A percentile compares a stretch with the other conserved stretches of the same genome.
These are phyloP conservation scores for Iphiclides podalirius DNA, from an alignment of 2,888 invertebrate genomes.

Conservation along the genomic window DNA sequence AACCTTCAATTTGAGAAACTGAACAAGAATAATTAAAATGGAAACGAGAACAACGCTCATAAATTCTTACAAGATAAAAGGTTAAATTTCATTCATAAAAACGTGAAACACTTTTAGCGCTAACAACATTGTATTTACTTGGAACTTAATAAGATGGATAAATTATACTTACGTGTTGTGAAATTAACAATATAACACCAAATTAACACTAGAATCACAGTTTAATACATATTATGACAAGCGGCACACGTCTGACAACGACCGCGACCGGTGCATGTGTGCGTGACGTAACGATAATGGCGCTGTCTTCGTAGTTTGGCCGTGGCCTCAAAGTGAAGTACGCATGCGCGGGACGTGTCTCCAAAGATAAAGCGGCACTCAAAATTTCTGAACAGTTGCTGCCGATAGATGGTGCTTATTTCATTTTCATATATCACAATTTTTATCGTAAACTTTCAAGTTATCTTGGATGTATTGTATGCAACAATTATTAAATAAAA, in stretches of 20 bases:
- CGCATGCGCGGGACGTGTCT: conserved; percentile 56
- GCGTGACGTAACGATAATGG: conserved; percentile 32
- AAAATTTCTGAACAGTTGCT: conserved; percentile 15
- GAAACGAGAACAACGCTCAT: too few species aligned
- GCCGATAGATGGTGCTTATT: conserved; percentile 50
- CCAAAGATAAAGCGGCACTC: conserved; percentile 51
- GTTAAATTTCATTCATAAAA: conserved; percentile 20
- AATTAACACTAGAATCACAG: conserved; percentile 43
- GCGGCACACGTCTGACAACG: conserved; percentile 55
- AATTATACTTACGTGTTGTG: conserved; percentile 50
- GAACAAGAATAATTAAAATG: too few species aligned
- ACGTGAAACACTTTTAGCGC: background rate
- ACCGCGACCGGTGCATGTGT: conserved; percentile 50
- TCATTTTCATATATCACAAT: too few species aligned
- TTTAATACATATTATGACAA: conserved; percentile 51
- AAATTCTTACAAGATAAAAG: conserved; percentile 17
- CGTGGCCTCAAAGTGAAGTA: conserved; percentile 56
- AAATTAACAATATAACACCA: conserved; percentile 27
- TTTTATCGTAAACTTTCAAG: too few species aligned
- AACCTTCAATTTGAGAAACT: too few species aligned
- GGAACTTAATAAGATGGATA: conserved; percentile 16
- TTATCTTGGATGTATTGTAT: too few species aligned
- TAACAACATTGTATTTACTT: background rate
- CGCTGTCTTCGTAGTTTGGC: conserved; percentile 52
- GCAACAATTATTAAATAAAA: too few species aligned